Percentiles rank a stretch among this genome's conserved stretches.
Evolutionary conservation across 2,113 vertebrate genomes (phyloP).

Genomic region (Rhabdomys dilectus): DNA sequence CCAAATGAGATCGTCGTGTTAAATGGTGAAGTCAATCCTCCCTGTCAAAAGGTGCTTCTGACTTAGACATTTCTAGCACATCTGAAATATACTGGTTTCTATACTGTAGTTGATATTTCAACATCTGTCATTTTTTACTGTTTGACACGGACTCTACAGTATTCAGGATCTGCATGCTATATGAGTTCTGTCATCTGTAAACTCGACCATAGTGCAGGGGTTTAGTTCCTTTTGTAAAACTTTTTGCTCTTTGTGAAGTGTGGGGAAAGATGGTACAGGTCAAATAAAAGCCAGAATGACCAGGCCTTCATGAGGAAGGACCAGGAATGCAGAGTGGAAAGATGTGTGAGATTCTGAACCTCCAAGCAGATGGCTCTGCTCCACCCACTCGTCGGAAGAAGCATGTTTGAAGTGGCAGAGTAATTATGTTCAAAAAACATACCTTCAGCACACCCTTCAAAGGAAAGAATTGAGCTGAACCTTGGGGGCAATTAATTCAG

Average conservation of each 20-base stretch:
- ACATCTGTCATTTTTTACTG: neutral
- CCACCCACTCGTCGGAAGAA: conserved; percentile 1
- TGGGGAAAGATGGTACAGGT: neutral
- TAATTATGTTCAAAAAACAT: conserved; percentile 69
- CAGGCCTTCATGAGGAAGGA: neutral
- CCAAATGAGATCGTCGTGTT: neutral
- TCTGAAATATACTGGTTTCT: neutral
- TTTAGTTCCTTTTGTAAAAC: conserved; percentile 15
- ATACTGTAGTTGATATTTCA: neutral
- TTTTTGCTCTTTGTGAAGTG: conserved; percentile 36
- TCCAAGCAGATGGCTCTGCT: conserved; percentile 17
- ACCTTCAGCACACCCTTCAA: conserved; percentile 59
- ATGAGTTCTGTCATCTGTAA: neutral
- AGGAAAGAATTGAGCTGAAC: conserved; percentile 58
- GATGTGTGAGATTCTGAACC: neutral
- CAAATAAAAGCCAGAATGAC: conserved; percentile 52
- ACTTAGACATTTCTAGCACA: neutral
- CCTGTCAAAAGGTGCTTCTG: neutral
- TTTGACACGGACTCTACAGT: neutral
- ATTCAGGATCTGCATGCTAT: neutral
- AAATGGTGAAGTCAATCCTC: neutral
- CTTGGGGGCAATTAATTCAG: conserved; percentile 64
- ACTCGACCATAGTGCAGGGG: neutral
- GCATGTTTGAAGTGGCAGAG: conserved; percentile 70
- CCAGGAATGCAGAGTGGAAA: neutral